Base-by-base conservation (phyloP, 2,797 vertebrate genomes). In the Sebastes hubbsi region DNA sequence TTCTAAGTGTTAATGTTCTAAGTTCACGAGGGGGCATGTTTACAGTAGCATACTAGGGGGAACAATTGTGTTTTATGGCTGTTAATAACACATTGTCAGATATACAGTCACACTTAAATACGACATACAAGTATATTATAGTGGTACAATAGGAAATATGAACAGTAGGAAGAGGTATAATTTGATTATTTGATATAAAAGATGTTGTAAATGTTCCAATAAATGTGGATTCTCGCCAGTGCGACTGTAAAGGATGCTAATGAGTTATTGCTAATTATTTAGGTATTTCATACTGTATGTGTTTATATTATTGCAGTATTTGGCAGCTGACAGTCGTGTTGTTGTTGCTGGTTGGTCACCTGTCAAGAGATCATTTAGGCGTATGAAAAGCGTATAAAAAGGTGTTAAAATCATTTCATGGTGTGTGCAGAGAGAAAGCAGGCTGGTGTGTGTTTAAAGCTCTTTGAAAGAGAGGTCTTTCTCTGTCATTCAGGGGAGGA, bases 391-490 rank as follows among this genome's bases (percentile, higher is more conserved):
- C 42, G 7, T 13, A 27, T 0, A 34, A 12, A 12, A n/a, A 64
- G 8, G 20, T n/a, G 55, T 71, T 60, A 34, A 56, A 74, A 25
- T 27, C 66, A 24, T 67, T 7, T 6, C 7, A 20, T 54, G 20
- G 4, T 59, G 46, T 24, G 46, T 55, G 36, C 80, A 70, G 73
- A 18, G 60, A 27, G 30, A 22, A 65, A 38, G 8, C 58, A 58
- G 63, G 64, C 63, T 62, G 34, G 30, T 77, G 77, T 84, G 75
- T 77, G 2, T 60, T 78, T 75, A 82, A 76, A 68, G 74, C 36
- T 24, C 7, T 63, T 64, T 38, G 36, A 75, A 61, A 55, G 71
- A 49, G 71, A 71, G 65, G 55, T 29, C 62, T 82, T 72, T 64
- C 27, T 68, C 58, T 58, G 56, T 55, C 56, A 32, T 73, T 59